Base-by-base conservation (phyloP, 2,797 vertebrate genomes). In the Platyrinchus mystaceus region DNA sequence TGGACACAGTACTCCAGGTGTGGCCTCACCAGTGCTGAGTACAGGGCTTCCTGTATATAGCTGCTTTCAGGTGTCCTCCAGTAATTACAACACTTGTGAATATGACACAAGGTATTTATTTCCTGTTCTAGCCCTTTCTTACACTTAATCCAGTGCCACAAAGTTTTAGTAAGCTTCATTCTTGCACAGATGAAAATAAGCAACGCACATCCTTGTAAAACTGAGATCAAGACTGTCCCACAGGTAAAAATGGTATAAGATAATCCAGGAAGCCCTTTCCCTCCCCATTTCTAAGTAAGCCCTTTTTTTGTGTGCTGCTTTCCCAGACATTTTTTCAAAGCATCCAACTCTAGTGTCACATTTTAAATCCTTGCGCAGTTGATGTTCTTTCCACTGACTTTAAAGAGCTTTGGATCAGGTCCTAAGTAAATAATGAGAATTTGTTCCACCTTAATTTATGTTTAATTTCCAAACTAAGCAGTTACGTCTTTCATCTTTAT, bases 401-500 rank as follows among this genome's bases (percentile, higher is more conserved):
- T 87, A 86, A 93, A 92, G 71, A 87, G 71, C 53, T 84, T 92
- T 94, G 89, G 84, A 90, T 66, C 49, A 60, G 78, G 34, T 85
- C 81, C 92, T 94, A 93, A 91, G 53, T 95, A 94, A 96, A 96
- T 94, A 95, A 80, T 69, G 67, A 94, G 67, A 91, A 88, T 90
- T 95, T 96, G 49, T 91, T 94, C 71, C 43, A 76, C 69, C 89
- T 96, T 90, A 89, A 93, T 95, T 94, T 95, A 94, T 90, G 75
- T 93, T 89, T 93, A 82, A 92, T 95, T 96, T 95, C 69, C 78
- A 91, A 95, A 82, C 81, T 80, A 92, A 93, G 78, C 67, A 75
- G 37, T 91, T 91, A 63, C 24, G 58, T 86, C 94, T 97, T 95
- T 97, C 89, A 96, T 97, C 93, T 96, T 94, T 96, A 91, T 90